Base-by-base conservation (phyloP, 2,113 vertebrate species). In the Grammomys dolichurus region DNA sequence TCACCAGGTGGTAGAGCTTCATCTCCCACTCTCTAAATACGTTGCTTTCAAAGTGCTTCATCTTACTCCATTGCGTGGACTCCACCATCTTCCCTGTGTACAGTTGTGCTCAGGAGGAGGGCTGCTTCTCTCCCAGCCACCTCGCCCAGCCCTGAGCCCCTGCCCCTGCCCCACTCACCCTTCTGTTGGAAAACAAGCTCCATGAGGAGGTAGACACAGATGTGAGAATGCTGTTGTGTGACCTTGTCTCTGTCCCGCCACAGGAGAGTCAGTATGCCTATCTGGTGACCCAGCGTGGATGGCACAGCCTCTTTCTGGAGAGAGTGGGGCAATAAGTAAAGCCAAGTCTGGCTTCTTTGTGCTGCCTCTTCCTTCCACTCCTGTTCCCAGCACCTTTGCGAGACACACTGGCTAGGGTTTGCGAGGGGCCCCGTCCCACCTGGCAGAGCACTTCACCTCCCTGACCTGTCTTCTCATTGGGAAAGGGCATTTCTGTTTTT, bases 261-360 rank as follows among this genome's bases (percentile, higher is more conserved):
- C 5, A 97, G 94, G 93, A 97, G 88, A 4, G 43, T 56, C 88
- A 98, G 89, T 69, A 97, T 86, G 33, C 96, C 96, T 0, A 97
- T 13, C n/a, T 96, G 96, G 69, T 67, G 94, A 54, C 97, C 97
- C 92, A 97, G 95, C 17, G 5, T 1, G 1, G 96, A 95, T 0
- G 96, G 97, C 16, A 20, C 7, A 10, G 96, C 94, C 75, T 85
- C 87, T 19, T 95, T 94, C 97, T 97, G 92, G 5, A 4, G 56
- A 8, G 12, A 31, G 92, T 31, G 3, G 0, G 12, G 7, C 51
- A 0, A 12, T 46, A 65, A 54, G 58, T 28, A 33, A 7, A 28
- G 43, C 69, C 56, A 0, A 3, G 56, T 33, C 67, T 2, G 22
- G 36, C 46, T 13, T 56, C 69, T 1, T 0, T 3, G 56, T 31